These are phyloP conservation scores for Parapsyche elsis DNA, from an alignment of 1,140 invertebrate genomes.

Conservation along the genomic window DNA sequence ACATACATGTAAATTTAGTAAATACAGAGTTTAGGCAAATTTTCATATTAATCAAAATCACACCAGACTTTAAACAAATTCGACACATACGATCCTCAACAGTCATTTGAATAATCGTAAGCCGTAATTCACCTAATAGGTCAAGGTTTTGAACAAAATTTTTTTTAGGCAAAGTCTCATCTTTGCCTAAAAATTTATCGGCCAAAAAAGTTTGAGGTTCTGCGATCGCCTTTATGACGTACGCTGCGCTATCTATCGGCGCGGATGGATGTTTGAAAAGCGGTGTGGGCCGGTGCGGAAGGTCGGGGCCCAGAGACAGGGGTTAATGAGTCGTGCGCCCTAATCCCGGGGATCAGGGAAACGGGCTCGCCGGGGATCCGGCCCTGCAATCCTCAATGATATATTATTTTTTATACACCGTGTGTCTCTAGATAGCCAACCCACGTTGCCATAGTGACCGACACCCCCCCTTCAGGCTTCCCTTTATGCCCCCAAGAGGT, in stretches of 20 bases:
- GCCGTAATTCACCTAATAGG: too few species aligned
- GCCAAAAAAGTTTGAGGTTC: neutral
- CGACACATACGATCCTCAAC: too few species aligned
- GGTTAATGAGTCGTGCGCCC: conserved; percentile 57
- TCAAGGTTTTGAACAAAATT: too few species aligned
- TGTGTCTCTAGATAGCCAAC: conserved; percentile 53
- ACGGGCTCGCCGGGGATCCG: conserved; percentile 52
- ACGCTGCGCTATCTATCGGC: neutral
- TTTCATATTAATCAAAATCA: too few species aligned
- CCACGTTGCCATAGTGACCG: conserved; percentile 31
- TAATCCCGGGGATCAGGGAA: conserved; percentile 56
- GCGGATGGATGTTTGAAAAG: conserved; percentile 45
- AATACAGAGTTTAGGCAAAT: too few species aligned
- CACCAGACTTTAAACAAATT: too few species aligned
- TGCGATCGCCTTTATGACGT: neutral
- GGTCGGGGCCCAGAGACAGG: conserved; percentile 52
- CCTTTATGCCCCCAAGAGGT: conserved; percentile 28
- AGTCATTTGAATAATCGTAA: too few species aligned
- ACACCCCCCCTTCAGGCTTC: neutral
- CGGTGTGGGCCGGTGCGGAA: conserved; percentile 41
- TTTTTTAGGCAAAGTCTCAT: too few species aligned
- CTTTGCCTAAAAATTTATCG: too few species aligned
- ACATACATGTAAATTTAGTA: too few species aligned
- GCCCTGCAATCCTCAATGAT: conserved; percentile 56
- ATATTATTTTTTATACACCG: conserved; percentile 56